Conservation (phyloP, 2,113 vertebrate genomes). For the Clupea harengus region DNA sequence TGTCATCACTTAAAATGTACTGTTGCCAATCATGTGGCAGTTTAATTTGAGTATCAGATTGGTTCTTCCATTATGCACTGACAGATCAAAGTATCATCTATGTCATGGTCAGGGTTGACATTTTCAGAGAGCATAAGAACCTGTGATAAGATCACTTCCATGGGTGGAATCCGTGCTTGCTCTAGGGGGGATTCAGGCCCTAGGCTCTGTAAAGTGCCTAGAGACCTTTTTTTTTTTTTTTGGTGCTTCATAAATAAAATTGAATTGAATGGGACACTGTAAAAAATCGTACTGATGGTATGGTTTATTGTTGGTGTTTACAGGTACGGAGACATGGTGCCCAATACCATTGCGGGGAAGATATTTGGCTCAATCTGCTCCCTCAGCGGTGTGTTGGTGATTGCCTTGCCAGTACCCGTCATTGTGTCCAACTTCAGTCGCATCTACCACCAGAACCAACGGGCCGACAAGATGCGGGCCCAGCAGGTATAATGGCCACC, state of each 20-base stretch:
- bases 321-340: slow-evolving; percentile 88
- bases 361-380: slow-evolving; percentile 90
- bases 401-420: slow-evolving; percentile 85
- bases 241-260: no score
- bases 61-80: neutral
- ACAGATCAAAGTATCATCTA: neutral
- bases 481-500: slow-evolving; percentile 75
- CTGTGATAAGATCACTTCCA: neutral
- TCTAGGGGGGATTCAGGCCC: no score
- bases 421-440: slow-evolving; percentile 91
- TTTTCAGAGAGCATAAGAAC: neutral
- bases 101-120: neutral
- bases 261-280: neutral
- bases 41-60: neutral
- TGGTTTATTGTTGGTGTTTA: slow-evolving; percentile 36
- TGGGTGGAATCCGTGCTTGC: no score
- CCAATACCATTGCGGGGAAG: slow-evolving; percentile 88
- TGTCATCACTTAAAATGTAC: neutral
- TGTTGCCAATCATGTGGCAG: neutral
- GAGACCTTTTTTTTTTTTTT: no score
- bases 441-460: slow-evolving; percentile 93
- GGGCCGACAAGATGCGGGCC: slow-evolving; percentile 85
- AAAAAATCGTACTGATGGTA: neutral
- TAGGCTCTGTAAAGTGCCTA: no score
- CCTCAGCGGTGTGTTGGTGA: slow-evolving; percentile 86